Percentiles rank a stretch among this genome's conserved stretches.
These are phyloP conservation scores for Cryptophagus acutangulus DNA, from an alignment of 2,888 invertebrate species.

Conservation along the genomic window DNA sequence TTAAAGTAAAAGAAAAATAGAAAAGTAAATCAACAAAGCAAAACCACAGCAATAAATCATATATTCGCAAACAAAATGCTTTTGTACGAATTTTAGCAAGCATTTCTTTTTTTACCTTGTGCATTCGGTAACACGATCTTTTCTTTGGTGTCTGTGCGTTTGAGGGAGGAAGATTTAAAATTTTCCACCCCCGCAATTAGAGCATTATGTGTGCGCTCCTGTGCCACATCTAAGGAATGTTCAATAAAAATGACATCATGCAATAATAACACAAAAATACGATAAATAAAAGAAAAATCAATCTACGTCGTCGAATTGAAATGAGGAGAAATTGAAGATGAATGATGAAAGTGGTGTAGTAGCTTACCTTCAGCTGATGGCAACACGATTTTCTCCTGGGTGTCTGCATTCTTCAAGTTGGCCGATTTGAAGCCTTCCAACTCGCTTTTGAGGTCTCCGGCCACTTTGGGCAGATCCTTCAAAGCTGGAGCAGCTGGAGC, in stretches of 20 bases:
- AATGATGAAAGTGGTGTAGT: background rate
- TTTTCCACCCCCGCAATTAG: conserved; percentile 71
- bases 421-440: conserved; percentile 86
- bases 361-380: conserved; percentile 86
- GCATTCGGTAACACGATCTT: conserved; percentile 80
- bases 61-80: too few species aligned
- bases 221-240: conserved; percentile 58
- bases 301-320: background rate
- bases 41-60: too few species aligned
- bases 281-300: background rate
- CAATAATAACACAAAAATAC: background rate
- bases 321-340: background rate
- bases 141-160: conserved; percentile 72
- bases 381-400: conserved; percentile 86
- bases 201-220: conserved; percentile 70
- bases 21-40: background rate
- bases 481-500: conserved; percentile 71
- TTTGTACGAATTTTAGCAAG: too few species aligned
- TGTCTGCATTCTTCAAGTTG: conserved; percentile 82
- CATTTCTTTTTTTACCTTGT: conserved; percentile 72
- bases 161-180: conserved; percentile 68
- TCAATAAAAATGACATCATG: background rate
- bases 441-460: conserved; percentile 82
- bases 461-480: conserved; percentile 88
- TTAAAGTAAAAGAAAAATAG: background rate